Evolutionary conservation across 2,797 vertebrate species (phyloP).

Genomic region (Siniperca obscura): DNA sequence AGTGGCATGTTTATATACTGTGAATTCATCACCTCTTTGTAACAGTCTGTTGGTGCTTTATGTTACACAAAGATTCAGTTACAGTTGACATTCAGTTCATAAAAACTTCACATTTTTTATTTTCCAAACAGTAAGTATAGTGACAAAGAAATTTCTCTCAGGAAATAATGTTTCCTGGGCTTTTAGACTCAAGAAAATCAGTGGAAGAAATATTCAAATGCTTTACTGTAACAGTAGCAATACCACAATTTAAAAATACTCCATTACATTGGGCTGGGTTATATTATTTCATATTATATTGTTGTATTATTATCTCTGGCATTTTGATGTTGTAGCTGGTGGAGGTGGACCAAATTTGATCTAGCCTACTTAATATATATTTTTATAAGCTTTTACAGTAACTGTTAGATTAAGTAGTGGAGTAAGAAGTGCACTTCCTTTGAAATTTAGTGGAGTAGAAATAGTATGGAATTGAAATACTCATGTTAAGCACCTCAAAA

Average conservation of each 20-base stretch:
- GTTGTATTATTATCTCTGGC: background rate
- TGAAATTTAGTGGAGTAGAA: background rate
- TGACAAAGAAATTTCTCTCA: background rate
- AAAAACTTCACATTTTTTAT: background rate
- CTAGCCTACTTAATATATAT: background rate
- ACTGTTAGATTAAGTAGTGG: background rate
- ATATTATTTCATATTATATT: background rate
- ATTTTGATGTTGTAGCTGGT: background rate
- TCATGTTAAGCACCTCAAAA: background rate
- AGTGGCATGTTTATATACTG: background rate
- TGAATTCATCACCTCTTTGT: conserved; percentile 2
- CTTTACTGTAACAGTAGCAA: background rate
- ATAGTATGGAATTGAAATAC: background rate
- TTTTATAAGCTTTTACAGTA: background rate
- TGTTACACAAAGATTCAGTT: background rate
- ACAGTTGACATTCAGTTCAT: background rate
- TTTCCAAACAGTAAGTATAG: background rate
- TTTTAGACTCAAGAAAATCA: background rate
- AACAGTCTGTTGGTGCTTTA: background rate
- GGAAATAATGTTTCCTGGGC: background rate
- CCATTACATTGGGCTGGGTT: too few species aligned
- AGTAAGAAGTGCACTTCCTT: background rate
- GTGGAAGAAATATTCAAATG: background rate
- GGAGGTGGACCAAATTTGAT: background rate
- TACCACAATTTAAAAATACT: too few species aligned